A percentile compares a stretch with the other conserved stretches of the same genome.
Evolutionary conservation across 92 coral and sea anemone species (phyloP).

Genomic region (Muricea muricata): DNA sequence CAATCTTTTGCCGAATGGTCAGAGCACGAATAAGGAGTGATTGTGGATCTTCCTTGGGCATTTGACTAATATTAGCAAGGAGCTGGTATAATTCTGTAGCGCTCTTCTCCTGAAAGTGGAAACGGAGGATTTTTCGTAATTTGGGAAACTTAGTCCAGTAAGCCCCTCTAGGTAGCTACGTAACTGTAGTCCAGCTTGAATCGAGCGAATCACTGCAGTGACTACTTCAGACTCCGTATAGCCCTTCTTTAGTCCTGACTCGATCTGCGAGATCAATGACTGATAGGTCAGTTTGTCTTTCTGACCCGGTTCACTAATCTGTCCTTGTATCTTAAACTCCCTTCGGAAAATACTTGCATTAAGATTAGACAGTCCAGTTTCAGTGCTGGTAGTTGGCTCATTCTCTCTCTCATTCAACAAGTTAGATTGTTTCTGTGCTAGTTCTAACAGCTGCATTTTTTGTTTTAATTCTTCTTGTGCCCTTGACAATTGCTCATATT

Average conservation of each 20-base stretch:
- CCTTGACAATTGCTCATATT: neutral
- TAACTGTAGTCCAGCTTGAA: no score
- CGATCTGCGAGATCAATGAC: constrained; percentile 67
- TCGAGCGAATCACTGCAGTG: constrained; percentile 60
- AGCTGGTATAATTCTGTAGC: constrained; percentile 66
- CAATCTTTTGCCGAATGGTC: constrained; percentile 58
- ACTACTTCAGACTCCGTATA: constrained; percentile 60
- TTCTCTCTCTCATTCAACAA: no score
- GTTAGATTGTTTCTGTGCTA: neutral
- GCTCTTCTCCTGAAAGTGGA: constrained; percentile 67
- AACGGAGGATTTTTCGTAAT: constrained; percentile 64
- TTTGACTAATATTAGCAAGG: no score
- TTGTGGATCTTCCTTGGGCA: constrained; percentile 63
- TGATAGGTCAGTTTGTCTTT: constrained; percentile 66
- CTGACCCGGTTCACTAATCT: constrained; percentile 65
- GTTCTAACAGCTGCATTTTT: constrained; percentile 3
- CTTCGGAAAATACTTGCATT: no score
- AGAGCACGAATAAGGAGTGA: constrained; percentile 64
- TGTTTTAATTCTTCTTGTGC: constrained; percentile 21
- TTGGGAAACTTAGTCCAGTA: no score
- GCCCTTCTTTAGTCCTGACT: constrained; percentile 53
- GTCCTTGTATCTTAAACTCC: constrained; percentile 56
- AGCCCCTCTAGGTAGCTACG: no score
- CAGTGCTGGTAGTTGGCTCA: no score
- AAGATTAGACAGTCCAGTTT: no score